Conservation (phyloP, 2,797 vertebrate genomes). For the Macrochelys suwanniensis region DNA sequence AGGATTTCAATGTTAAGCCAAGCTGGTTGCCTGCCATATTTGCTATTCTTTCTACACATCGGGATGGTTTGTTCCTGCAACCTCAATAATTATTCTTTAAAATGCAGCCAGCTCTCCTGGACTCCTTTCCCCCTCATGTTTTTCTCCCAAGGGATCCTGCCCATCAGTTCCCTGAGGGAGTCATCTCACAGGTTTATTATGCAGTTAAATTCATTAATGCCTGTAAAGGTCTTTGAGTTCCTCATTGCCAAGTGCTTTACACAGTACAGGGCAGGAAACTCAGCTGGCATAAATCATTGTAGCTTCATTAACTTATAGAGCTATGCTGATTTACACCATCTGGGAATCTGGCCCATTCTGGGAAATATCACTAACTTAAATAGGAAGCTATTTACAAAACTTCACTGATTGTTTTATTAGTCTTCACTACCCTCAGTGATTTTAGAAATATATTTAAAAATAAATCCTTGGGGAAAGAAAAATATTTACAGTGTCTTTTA, state of each 20-base stretch:
- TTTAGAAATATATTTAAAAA: not conserved
- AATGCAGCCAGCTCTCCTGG: no score
- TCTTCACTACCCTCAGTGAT: not conserved
- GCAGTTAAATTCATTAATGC: not conserved
- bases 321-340: not conserved
- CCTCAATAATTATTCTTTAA: no score
- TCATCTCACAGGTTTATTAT: not conserved
- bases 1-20: no score
- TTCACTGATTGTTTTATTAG: not conserved
- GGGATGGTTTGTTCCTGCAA: no score
- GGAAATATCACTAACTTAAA: not conserved
- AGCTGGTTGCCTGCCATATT: no score
- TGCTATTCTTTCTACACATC: no score
- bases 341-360: not conserved
- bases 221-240: not conserved
- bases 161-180: no score
- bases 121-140: no score
- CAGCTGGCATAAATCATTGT: not conserved
- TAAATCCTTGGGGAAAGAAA: not conserved
- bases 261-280: not conserved
- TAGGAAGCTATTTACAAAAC: not conserved
- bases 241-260: not conserved
- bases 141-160: no score
- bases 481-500: not conserved
- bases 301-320: not conserved